These are phyloP conservation scores for Pteronura brasiliensis DNA, from an alignment of 2,113 vertebrate species.

Conservation along the genomic window DNA sequence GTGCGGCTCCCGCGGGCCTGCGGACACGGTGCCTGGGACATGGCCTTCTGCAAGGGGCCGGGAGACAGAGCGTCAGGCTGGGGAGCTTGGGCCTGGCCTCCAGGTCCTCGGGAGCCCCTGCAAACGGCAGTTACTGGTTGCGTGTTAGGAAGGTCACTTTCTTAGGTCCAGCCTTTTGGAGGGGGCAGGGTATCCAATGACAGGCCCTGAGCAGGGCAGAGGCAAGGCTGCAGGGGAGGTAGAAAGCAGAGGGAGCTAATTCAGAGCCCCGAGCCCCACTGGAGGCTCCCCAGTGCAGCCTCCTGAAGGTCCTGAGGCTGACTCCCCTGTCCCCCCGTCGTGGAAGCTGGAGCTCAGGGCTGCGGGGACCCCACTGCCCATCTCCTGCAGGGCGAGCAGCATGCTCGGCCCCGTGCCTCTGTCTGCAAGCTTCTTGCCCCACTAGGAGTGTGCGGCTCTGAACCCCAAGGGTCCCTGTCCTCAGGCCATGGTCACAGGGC, in stretches of 20 bases:
- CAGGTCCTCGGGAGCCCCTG: background rate
- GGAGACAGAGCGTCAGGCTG: background rate
- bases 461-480: background rate
- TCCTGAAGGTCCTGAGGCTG: background rate
- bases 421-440: background rate
- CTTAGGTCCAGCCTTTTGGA: background rate
- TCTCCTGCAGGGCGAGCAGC: background rate
- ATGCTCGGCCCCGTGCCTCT: background rate
- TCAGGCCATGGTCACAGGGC: background rate
- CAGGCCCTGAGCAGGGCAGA: background rate
- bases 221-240: background rate
- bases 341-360: background rate
- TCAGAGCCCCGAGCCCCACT: background rate
- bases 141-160: background rate
- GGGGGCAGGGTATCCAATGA: background rate
- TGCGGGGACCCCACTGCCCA: too few species aligned
- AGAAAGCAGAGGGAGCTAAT: background rate
- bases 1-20: background rate
- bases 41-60: background rate
- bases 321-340: background rate
- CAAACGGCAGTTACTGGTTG: background rate
- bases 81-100: background rate
- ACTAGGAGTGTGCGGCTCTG: background rate
- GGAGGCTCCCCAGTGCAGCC: too few species aligned
- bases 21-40: background rate